Conservation (phyloP, 2,797 vertebrate genomes). For the Crocodylus rhombifer region DNA sequence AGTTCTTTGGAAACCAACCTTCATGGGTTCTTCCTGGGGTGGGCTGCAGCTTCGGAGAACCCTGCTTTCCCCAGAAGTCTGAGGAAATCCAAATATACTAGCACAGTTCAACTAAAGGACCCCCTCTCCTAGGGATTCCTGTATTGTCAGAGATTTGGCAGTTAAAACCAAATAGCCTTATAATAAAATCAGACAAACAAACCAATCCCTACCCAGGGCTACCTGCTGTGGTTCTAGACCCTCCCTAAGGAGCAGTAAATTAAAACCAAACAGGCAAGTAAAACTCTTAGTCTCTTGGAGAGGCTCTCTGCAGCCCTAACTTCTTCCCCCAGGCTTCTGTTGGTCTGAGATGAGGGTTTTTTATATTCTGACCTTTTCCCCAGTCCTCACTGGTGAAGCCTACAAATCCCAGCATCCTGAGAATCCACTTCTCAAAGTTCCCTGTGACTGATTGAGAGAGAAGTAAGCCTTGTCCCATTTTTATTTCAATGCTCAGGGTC, state of each 20-base stretch:
- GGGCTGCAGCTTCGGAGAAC: background rate
- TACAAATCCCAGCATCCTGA: background rate
- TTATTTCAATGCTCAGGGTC: background rate
- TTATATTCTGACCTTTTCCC: background rate
- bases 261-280: background rate
- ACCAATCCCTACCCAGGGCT: background rate
- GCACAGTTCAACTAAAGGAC: background rate
- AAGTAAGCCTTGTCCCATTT: background rate
- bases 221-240: background rate
- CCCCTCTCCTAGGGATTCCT: background rate
- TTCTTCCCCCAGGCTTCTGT: background rate
- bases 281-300: background rate
- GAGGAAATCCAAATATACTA: background rate
- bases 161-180: background rate
- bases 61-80: background rate
- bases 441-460: background rate
- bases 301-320: background rate
- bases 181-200: background rate
- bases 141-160: background rate
- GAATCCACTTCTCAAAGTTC: background rate
- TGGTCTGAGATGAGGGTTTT: background rate
- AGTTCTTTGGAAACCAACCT: rapidly evolving
- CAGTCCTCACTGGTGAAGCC: background rate
- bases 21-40: background rate
- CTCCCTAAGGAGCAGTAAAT: background rate